phyloP scores from a whole-genome alignment of 2,888 invertebrate genomes.

The Leucozona laternaria region DNA sequence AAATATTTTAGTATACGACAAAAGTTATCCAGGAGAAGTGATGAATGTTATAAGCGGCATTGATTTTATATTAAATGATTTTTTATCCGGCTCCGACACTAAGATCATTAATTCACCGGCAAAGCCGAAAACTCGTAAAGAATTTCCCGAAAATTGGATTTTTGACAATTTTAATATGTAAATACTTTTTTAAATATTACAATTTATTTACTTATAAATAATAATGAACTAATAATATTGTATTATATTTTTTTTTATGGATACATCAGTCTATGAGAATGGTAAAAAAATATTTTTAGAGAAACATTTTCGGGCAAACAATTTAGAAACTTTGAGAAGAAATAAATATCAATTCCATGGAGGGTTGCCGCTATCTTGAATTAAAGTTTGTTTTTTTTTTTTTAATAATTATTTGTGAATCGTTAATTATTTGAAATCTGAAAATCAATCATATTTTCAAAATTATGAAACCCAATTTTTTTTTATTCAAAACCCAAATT shows the following conservation, averaged over 20 bases:
- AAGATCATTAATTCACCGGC: constrained; percentile 46
- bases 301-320: too few relatives aligned
- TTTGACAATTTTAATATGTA: constrained; percentile 73
- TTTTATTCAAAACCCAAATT: too few relatives aligned
- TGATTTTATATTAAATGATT: constrained; percentile 42
- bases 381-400: too few relatives aligned
- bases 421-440: too few relatives aligned
- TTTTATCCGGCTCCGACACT: constrained; percentile 53
- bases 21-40: constrained; percentile 52
- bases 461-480: too few relatives aligned
- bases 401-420: too few relatives aligned
- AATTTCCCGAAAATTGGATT: constrained; percentile 74
- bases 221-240: neutral
- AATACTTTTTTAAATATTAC: constrained; percentile 40
- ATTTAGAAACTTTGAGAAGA: too few relatives aligned
- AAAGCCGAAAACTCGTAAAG: constrained; percentile 55
- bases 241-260: neutral
- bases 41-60: constrained; percentile 62
- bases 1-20: constrained; percentile 46
- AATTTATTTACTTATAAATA: neutral
- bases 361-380: too few relatives aligned
- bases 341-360: too few relatives aligned
- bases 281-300: too few relatives aligned
- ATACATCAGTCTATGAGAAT: neutral
- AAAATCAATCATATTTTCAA: too few relatives aligned